Evolutionary conservation across 2,888 invertebrate genomes (phyloP).

Genomic region (Morpho deidamia): DNA sequence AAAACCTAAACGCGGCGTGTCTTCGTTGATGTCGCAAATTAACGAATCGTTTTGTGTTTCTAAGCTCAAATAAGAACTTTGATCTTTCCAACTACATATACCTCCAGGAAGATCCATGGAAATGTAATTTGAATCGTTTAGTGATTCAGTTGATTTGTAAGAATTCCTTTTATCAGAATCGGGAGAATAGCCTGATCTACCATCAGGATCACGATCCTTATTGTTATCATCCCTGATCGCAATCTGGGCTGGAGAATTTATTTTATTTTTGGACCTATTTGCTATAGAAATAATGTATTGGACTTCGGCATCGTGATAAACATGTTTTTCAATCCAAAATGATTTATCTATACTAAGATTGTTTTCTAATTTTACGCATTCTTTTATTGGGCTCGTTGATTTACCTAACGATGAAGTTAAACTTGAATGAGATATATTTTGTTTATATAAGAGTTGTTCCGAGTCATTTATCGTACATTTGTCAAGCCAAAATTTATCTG

Average conservation of each 20-base stretch:
- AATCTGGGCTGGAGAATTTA: constrained; percentile 34
- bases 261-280: constrained; percentile 50
- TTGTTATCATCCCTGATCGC: constrained; percentile 71
- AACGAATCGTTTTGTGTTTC: constrained; percentile 65
- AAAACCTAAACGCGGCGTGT: constrained; percentile 34
- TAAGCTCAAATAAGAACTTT: constrained; percentile 85
- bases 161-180: constrained; percentile 54
- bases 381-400: not conserved
- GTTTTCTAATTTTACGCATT: constrained; percentile 34
- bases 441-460: constrained; percentile 21
- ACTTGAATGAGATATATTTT: constrained; percentile 16
- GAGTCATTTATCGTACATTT: constrained; percentile 49
- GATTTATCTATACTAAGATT: constrained; percentile 63
- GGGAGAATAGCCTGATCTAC: constrained; percentile 77
- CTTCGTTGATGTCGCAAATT: constrained; percentile 33
- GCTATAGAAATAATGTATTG: constrained; percentile 77
- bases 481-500: constrained; percentile 79
- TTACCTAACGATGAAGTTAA: constrained; percentile 20
- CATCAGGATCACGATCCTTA: constrained; percentile 79
- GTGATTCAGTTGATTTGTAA: constrained; percentile 37
- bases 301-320: constrained; percentile 83
- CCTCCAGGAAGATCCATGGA: constrained; percentile 88
- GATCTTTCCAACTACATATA: constrained; percentile 88
- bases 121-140: constrained; percentile 79
- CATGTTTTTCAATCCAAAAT: constrained; percentile 80